Evolutionary conservation across 2,113 vertebrate species (phyloP).

Genomic region (Kryptolebias marmoratus): DNA sequence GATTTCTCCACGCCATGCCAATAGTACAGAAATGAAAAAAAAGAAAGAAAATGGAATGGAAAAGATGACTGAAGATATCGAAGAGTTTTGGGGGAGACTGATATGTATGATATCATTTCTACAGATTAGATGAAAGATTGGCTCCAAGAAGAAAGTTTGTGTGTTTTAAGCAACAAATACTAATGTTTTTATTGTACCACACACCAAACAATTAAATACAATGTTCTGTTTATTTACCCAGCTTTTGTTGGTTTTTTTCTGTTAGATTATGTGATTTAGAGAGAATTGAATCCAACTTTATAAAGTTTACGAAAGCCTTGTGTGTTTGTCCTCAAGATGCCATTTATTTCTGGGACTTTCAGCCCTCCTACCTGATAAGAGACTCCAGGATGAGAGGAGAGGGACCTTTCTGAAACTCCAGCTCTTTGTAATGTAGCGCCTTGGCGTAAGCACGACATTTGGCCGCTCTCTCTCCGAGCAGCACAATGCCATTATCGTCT

Average conservation of each 20-base stretch:
- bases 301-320: neutral
- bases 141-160: slow-evolving; percentile 3
- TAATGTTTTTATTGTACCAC: slow-evolving; percentile 13
- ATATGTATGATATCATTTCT: slow-evolving; percentile 36
- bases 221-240: neutral
- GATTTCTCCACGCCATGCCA: slow-evolving; percentile 62
- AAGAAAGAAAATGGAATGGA: slow-evolving; percentile 57
- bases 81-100: slow-evolving; percentile 35
- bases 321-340: slow-evolving; percentile 3
- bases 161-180: slow-evolving; percentile 23
- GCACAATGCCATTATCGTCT: slow-evolving; percentile 96
- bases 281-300: neutral
- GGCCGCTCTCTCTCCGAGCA: slow-evolving; percentile 94
- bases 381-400: slow-evolving; percentile 95
- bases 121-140: slow-evolving; percentile 36
- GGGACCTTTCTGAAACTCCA: slow-evolving; percentile 97
- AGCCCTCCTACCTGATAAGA: slow-evolving; percentile 93
- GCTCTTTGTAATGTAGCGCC: slow-evolving; percentile 97
- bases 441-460: slow-evolving; percentile 98
- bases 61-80: slow-evolving; percentile 69
- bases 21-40: slow-evolving; percentile 54
- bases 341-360: slow-evolving; percentile 1
- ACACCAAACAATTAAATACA: neutral
- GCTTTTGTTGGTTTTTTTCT: neutral
- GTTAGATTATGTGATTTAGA: neutral